Conservation (phyloP, 2,888 invertebrate genomes). For the Seira ritae region DNA sequence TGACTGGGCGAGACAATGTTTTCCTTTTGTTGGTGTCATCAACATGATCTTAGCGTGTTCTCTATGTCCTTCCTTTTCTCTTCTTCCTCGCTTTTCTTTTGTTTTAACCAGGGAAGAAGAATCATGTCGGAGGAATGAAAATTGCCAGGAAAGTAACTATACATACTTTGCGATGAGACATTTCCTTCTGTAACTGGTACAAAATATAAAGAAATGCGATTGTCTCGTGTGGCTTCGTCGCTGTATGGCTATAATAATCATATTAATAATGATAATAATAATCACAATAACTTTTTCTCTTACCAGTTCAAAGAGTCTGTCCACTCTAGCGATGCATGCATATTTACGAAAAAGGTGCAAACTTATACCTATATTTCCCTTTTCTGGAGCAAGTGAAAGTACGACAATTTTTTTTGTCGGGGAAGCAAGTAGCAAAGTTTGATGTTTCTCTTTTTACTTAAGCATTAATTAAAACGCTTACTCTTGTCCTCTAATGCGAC, state of each 20-base stretch:
- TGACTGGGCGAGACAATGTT: constrained; percentile 22
- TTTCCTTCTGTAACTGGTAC: constrained; percentile 18
- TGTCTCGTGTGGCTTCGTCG: neutral
- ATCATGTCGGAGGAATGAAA: constrained; percentile 21
- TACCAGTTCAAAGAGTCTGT: neutral
- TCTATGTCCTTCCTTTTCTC: constrained; percentile 5
- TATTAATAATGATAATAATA: constrained; percentile 20
- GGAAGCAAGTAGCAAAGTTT: constrained; percentile 26
- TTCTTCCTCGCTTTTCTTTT: constrained; percentile 24
- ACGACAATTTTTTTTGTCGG: constrained; percentile 32
- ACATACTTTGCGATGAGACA: constrained; percentile 23
- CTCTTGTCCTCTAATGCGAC: constrained; percentile 54
- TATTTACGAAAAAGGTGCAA: constrained; percentile 25
- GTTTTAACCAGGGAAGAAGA: constrained; percentile 20
- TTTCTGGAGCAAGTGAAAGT: constrained; percentile 29
- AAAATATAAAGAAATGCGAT: constrained; percentile 6
- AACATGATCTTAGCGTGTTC: neutral
- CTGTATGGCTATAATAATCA: neutral
- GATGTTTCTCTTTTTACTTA: constrained; percentile 41
- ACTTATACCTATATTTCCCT: constrained; percentile 20
- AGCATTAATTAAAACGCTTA: constrained; percentile 58
- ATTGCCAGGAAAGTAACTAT: constrained; percentile 46
- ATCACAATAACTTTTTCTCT: constrained; percentile 38
- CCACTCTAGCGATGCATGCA: neutral
- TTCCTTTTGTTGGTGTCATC: constrained; percentile 35